Evolutionary conservation across 1,140 invertebrate species (phyloP).

Genomic region (Drosophila funebris): DNA sequence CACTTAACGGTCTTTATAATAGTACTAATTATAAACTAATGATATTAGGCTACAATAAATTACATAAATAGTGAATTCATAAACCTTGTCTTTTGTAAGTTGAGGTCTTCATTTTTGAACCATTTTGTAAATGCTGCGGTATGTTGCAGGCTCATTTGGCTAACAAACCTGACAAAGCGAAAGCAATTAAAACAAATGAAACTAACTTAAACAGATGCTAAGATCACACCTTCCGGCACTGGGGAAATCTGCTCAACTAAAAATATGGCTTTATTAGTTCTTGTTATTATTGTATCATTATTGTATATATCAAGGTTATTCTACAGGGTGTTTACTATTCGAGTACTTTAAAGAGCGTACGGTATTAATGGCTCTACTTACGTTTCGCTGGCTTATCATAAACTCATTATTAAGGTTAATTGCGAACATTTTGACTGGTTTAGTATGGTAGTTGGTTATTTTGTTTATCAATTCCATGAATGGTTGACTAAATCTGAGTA

Average conservation of each 20-base stretch:
- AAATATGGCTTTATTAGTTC: no score
- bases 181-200: neutral
- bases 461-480: neutral
- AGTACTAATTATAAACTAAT: neutral
- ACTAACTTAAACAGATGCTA: neutral
- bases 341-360: neutral
- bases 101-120: no score
- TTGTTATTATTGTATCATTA: no score
- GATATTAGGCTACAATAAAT: neutral
- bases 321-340: neutral
- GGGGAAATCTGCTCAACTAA: no score
- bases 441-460: neutral
- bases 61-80: neutral
- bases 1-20: neutral
- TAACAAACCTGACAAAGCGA: neutral
- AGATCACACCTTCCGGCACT: neutral
- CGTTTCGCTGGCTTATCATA: neutral
- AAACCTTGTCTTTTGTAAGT: neutral
- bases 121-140: constrained; percentile 85
- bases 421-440: neutral
- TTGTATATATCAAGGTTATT: neutral
- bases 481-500: neutral
- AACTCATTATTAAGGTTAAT: neutral
- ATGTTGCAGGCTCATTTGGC: constrained; percentile 86
- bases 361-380: neutral